Evolutionary conservation across 2,797 vertebrate genomes (phyloP).

Genomic region (Sebastes kiyomatsui): DNA sequence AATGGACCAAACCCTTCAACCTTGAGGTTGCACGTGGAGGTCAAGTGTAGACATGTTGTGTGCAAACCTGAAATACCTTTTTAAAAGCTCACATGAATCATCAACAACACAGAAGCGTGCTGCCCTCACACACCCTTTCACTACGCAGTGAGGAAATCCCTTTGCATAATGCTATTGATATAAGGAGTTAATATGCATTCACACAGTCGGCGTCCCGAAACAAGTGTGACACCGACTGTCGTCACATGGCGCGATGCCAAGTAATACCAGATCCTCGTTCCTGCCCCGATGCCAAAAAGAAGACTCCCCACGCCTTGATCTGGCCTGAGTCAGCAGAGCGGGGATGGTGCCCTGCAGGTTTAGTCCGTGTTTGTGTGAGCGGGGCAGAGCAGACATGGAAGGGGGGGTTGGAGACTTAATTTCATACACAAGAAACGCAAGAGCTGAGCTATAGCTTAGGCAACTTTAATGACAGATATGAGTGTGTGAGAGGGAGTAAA

Average conservation of each 20-base stretch:
- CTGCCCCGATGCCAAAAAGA: slow-evolving; percentile 58
- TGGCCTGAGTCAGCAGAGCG: slow-evolving; percentile 75
- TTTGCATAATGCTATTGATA: slow-evolving; percentile 37
- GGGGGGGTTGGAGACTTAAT: slow-evolving; percentile 31
- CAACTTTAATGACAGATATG: slow-evolving; percentile 51
- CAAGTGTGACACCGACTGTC: slow-evolving; percentile 20
- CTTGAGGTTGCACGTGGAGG: slow-evolving; percentile 13
- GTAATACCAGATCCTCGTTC: slow-evolving; percentile 46
- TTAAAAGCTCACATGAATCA: slow-evolving; percentile 39
- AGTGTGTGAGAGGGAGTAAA: slow-evolving; percentile 29
- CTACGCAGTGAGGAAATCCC: slow-evolving; percentile 36
- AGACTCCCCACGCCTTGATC: slow-evolving; percentile 64
- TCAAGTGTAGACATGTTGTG: slow-evolving; percentile 41
- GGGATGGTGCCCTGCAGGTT: slow-evolving; percentile 60
- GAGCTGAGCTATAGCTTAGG: slow-evolving; percentile 50
- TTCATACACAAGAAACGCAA: slow-evolving; percentile 51
- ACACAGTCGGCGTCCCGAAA: slow-evolving; percentile 20
- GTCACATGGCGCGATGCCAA: slow-evolving; percentile 49
- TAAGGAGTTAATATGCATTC: slow-evolving; percentile 35
- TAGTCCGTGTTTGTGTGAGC: slow-evolving; percentile 50
- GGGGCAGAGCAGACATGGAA: slow-evolving; percentile 37
- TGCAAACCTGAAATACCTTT: slow-evolving; percentile 25
- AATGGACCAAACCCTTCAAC: slow-evolving; percentile 47
- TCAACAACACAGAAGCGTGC: neutral
- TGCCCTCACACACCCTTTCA: slow-evolving; percentile 31